A percentile compares a stretch with the other conserved stretches of the same genome.
Conservation (phyloP, 2,797 vertebrate genomes). For the Anabacerthia variegaticeps region DNA sequence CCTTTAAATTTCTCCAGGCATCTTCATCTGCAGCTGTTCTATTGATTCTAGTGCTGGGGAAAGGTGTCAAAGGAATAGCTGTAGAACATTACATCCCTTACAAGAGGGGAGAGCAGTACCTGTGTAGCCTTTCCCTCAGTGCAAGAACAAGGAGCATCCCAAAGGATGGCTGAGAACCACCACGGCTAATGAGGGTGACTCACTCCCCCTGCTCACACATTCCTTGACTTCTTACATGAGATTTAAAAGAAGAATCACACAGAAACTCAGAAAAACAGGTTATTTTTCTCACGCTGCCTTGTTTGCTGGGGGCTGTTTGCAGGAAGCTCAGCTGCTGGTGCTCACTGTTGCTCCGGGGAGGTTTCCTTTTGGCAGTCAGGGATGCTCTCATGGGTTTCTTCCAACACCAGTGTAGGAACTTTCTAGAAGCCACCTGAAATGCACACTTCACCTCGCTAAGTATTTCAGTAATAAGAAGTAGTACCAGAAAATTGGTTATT, state of each 20-base stretch:
- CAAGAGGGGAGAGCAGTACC: neutral
- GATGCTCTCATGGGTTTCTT: neutral
- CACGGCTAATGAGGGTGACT: neutral
- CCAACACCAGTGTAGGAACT: fast-evolving
- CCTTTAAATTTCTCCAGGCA: neutral
- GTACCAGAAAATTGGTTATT: neutral
- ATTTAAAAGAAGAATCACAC: neutral
- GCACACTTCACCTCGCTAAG: neutral
- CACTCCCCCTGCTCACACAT: fast-evolving
- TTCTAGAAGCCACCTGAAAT: neutral
- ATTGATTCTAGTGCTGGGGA: neutral
- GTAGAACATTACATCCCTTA: neutral
- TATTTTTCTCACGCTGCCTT: neutral
- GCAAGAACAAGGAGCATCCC: neutral
- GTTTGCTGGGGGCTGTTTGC: neutral
- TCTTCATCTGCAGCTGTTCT: neutral
- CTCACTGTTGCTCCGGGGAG: neutral
- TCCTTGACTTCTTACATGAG: neutral
- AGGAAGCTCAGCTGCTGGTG: neutral
- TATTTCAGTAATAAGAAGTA: neutral
- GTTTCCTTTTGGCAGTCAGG: neutral
- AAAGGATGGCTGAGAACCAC: neutral
- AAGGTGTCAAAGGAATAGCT: neutral
- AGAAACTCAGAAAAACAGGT: neutral
- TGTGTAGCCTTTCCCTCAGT: neutral